Evolutionary conservation across 2,113 vertebrate genomes (phyloP).

Genomic region (Capreolus pygargus): DNA sequence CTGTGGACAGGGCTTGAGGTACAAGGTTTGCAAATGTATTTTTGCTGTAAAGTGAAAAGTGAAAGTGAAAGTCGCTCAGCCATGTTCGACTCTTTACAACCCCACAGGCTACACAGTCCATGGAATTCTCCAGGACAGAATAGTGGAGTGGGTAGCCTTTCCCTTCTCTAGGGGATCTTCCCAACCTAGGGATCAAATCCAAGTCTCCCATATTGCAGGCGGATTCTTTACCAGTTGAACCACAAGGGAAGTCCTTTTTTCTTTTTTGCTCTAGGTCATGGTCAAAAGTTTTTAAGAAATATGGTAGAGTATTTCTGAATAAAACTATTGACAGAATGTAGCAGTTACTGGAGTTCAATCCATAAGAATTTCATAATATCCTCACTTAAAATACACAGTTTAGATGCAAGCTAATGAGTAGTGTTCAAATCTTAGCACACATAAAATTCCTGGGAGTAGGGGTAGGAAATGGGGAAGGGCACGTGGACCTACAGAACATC

Average conservation of each 20-base stretch:
- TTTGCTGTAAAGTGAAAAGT: not conserved
- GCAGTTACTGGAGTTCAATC: not conserved
- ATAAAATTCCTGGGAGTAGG: not conserved
- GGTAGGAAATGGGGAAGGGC: not conserved
- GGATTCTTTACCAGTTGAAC: not conserved
- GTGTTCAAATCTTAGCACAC: not conserved
- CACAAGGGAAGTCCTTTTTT: not conserved
- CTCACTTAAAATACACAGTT: not conserved
- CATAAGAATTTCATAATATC: not conserved
- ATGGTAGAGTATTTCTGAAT: not conserved
- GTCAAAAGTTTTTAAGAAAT: not conserved
- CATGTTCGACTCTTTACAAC: accelerated
- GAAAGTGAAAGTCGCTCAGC: not conserved
- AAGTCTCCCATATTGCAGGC: not conserved
- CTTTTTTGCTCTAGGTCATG: not conserved
- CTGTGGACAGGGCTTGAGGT: not conserved
- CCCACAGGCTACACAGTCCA: not conserved
- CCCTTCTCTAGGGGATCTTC: not conserved
- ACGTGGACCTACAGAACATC: not conserved
- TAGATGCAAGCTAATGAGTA: not conserved
- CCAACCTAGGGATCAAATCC: not conserved
- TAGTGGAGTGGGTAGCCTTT: not conserved
- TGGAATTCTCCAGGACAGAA: not conserved
- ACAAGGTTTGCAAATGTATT: not conserved
- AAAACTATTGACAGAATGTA: not conserved